These are phyloP conservation scores for Pantherophis guttatus DNA, from an alignment of 2,113 vertebrate species.

Conservation along the genomic window DNA sequence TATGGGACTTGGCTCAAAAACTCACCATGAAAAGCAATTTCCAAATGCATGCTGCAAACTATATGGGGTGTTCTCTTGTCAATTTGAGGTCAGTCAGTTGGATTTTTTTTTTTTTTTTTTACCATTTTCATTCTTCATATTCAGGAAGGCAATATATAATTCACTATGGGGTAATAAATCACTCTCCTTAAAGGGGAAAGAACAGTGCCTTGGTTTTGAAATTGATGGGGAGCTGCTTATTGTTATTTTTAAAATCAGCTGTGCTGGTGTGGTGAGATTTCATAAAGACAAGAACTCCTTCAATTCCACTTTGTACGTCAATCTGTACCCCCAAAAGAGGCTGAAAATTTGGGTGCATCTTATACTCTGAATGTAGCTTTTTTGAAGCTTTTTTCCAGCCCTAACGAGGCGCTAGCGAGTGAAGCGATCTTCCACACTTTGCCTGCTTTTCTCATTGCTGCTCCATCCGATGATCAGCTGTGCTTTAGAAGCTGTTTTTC, in stretches of 20 bases:
- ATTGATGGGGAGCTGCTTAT: accelerated
- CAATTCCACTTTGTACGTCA: neutral
- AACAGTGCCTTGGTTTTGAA: slow-evolving; percentile 12
- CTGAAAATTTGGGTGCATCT: too few species aligned
- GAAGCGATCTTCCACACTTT: too few species aligned
- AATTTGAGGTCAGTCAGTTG: slow-evolving; percentile 14
- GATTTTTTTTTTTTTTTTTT: slow-evolving; percentile 27
- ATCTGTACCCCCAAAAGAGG: too few species aligned
- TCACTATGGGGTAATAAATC: slow-evolving; percentile 7
- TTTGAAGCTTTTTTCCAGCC: too few species aligned
- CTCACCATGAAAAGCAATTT: slow-evolving; percentile 35
- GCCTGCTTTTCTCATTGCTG: too few species aligned
- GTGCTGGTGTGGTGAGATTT: neutral
- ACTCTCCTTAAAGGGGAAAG: neutral
- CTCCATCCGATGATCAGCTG: too few species aligned
- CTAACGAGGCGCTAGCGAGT: too few species aligned
- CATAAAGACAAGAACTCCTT: neutral
- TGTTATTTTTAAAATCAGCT: neutral
- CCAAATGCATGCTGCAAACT: slow-evolving; percentile 2
- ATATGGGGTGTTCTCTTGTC: slow-evolving; percentile 11
- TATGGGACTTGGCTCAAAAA: neutral
- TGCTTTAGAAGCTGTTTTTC: too few species aligned
- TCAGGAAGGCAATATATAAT: neutral
- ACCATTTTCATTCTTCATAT: slow-evolving; percentile 10
- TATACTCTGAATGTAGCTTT: too few species aligned